Evolutionary conservation across 1,140 invertebrate genomes (phyloP).

Genomic region (Contarinia nasturtii): DNA sequence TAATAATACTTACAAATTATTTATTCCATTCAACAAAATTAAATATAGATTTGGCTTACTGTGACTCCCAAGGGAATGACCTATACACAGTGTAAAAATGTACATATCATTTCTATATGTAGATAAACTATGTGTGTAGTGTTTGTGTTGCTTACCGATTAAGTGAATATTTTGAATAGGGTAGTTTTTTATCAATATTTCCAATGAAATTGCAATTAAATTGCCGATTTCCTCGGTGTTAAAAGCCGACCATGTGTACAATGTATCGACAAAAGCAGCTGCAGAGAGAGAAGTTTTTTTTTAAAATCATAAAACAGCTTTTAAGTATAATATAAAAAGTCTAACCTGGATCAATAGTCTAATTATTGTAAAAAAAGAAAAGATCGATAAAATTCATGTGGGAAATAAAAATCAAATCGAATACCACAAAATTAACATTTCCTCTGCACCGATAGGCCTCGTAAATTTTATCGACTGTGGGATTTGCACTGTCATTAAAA

Average conservation of each 20-base stretch:
- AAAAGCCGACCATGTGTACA: conserved; percentile 2
- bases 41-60: no score
- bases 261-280: conserved; percentile 2
- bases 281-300: not conserved
- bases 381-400: no score
- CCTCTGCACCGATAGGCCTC: not conserved
- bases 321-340: not conserved
- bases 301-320: not conserved
- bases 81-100: no score
- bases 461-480: not conserved
- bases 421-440: not conserved
- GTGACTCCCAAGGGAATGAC: no score
- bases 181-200: conserved; percentile 4
- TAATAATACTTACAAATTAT: no score
- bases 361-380: no score
- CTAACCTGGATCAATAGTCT: no score
- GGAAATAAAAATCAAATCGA: no score
- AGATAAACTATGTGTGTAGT: no score
- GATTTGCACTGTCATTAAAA: not conserved
- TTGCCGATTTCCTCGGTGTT: conserved; percentile 3
- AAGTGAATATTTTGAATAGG: conserved; percentile 18
- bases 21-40: no score
- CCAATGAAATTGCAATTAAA: not conserved
- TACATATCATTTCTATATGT: no score
- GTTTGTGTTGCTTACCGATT: conserved; percentile 13